Base-by-base conservation (phyloP, 2,888 invertebrate genomes). In the Melinopterus prodromus region DNA sequence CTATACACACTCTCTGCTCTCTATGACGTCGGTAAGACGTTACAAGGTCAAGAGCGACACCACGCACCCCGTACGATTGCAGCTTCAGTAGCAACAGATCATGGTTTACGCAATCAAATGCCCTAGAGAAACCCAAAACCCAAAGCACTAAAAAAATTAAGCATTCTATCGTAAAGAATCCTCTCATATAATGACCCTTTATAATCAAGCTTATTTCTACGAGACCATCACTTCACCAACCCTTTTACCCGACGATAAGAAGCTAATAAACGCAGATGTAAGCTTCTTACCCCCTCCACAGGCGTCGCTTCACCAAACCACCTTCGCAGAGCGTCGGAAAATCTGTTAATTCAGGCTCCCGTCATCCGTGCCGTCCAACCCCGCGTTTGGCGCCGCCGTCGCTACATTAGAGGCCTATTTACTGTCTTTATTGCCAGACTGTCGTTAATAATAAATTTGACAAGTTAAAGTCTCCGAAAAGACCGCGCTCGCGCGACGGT, bases 371-470 rank as follows among this genome's bases (percentile, higher is more conserved):
- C 53, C 53, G 53, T 53, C 26, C 26, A 26, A 26, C 26, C 26
- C 26, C 26, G 3, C 26, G 26, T 26, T 26, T 7, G 53, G 53
- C 53, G 12, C 53, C 53, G 5, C 53, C 53, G 12, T 53, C 53
- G 53, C 53, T 53, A 53, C 53, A 53, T 53, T 53, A 53, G 9
- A 53, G 53, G 9, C 53, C 12, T 53, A 53, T 53, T 53, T 53
- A 53, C 53, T 12, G 53, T 53, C 53, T 53, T 53, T 53, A 53
- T 53, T 53, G 53, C 53, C 53, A 53, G 53, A 53, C 53, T 53
- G 53, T 53, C 53, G 53, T 53, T 53, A 53, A 53, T 53, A 53
- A 53, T 53, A 53, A 53, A 53, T 53, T 53, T 53, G 53, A 53
- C 53, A 53, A 53, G 53, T 53, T 53, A 53, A 53, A 53, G 53